phyloP scores from a whole-genome alignment of 1,140 invertebrate genomes.

The Ericerus pela region DNA sequence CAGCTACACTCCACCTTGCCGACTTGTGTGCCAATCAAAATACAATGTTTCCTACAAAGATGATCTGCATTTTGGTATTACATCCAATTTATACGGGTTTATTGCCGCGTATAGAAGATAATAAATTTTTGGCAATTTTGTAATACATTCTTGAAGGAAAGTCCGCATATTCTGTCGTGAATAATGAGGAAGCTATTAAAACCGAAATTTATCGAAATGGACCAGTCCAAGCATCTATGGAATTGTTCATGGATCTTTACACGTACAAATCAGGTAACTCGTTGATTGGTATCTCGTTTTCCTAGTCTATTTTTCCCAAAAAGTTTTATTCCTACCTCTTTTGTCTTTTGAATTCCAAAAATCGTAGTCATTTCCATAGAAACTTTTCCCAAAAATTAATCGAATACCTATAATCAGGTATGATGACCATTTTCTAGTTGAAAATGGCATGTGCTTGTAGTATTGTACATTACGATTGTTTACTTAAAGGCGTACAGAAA shows the following conservation, averaged over 20 bases:
- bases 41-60: constrained; percentile 55
- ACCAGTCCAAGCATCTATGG: constrained; percentile 82
- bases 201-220: constrained; percentile 75
- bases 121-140: not conserved
- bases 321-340: not conserved
- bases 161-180: constrained; percentile 44
- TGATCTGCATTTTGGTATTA: constrained; percentile 60
- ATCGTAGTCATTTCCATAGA: not conserved
- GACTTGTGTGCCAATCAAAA: constrained; percentile 45
- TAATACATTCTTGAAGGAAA: not conserved
- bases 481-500: no score
- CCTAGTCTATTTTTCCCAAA: not conserved
- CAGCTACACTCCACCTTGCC: constrained; percentile 60
- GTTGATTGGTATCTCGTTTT: no score
- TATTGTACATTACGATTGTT: no score
- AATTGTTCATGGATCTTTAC: constrained; percentile 76
- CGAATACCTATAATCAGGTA: no score
- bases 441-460: no score
- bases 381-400: not conserved
- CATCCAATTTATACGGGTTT: no score
- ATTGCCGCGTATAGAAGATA: not conserved
- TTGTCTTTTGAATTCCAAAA: not conserved
- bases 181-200: constrained; percentile 54
- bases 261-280: constrained; percentile 65
- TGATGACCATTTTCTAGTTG: no score